Base-by-base conservation (phyloP, 2,797 vertebrate genomes). In the Sebastes itinus region DNA sequence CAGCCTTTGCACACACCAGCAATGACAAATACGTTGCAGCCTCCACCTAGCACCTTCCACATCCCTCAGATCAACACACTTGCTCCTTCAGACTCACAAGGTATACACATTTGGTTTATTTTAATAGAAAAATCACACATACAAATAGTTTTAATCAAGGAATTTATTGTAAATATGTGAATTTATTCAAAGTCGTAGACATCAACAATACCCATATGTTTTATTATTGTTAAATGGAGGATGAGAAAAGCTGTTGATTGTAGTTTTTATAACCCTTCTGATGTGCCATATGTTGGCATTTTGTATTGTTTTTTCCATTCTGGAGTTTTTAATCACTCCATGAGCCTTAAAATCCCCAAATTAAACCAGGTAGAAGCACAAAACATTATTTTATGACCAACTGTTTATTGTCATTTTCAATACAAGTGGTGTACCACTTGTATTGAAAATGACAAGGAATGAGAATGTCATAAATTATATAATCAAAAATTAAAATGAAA, bases 1-100 rank as follows among this genome's bases (percentile, higher is more conserved):
- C 95, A 95, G 91, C 94, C 95, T 78, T 84, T 95, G 88, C 93
- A 94, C 79, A 81, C 91, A 30, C 88, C 93, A 49, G 87, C 89
- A 35, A 81, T 91, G 64, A 80, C 80, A 30, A 88, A 72, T 32
- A 87, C 87, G 2, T 49, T 93, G 72, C 89, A 91, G 75, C 85
- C 89, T 52, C 92, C 92, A 0, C 9, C 87, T 33, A 77, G 72
- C 79, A 77, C 84, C 55, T 92, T 94, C 83, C 87, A 86, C 52
- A 14, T 94, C 7, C 93, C 93, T 63, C 87, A 92, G 79, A 93
- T 92, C 82, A 91, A 87, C 72, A 91, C 88, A 1, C 72, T 88
- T 0, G 52, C 89, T 8, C 85, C 90, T 2, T 83, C 92, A 46
- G 89, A 92, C 28, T 85, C 91, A 20, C 77, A 90, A 85, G 94